phyloP scores from a whole-genome alignment of 2,797 vertebrate genomes.

The Enteromius paludinosus region DNA sequence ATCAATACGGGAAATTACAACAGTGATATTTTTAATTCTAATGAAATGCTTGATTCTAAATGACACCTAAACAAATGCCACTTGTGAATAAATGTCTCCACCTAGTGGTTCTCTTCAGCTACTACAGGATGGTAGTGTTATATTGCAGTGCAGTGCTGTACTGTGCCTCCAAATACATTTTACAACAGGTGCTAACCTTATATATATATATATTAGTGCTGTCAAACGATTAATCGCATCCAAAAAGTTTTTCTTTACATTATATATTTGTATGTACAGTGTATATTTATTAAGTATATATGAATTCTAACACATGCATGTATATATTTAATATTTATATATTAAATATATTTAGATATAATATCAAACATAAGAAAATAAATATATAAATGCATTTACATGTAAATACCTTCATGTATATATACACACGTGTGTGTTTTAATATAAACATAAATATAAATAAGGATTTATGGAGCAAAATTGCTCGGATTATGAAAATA shows the following conservation, averaged over 20 bases:
- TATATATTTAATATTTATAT: too few species aligned
- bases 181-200: neutral
- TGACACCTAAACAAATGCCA: neutral
- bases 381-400: too few species aligned
- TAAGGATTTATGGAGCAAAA: neutral
- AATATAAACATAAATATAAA: neutral
- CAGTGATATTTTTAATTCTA: neutral
- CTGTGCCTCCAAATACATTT: neutral
- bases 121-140: neutral
- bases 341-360: too few species aligned
- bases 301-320: too few species aligned
- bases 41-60: neutral
- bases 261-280: too few species aligned
- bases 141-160: neutral
- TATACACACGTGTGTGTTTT: too few species aligned
- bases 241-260: too few species aligned
- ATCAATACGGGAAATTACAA: neutral
- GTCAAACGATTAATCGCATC: too few species aligned
- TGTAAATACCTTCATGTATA: too few species aligned
- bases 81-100: conserved; percentile 61
- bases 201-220: too few species aligned
- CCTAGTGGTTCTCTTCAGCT: conserved; percentile 63
- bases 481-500: neutral
- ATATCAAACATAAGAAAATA: too few species aligned
- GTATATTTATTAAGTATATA: too few species aligned